Conservation (phyloP, 30 jellyfish, hydroid and myxozoan genomes). For the Hydra vulgaris region DNA sequence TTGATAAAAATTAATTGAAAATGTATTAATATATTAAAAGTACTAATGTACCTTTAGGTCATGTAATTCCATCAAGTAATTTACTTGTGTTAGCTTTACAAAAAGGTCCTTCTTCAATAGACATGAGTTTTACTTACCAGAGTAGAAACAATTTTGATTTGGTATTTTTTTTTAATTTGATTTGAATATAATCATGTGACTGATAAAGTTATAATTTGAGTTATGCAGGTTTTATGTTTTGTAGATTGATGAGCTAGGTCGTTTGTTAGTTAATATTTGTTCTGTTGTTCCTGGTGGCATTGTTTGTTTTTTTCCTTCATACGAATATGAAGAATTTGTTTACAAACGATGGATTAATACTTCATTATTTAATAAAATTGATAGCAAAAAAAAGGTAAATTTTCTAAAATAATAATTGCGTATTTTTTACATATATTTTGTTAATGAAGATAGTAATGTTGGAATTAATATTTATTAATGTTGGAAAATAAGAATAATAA, state of each 20-base stretch:
- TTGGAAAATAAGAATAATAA: no score
- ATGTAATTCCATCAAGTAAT: constrained; percentile 82
- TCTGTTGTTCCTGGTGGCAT: constrained; percentile 95
- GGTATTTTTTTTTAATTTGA: constrained; percentile 39
- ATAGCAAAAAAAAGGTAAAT: constrained; percentile 49
- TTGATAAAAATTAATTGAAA: not conserved
- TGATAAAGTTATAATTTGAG: not conserved
- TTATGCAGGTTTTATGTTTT: not conserved
- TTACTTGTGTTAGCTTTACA: constrained; percentile 48
- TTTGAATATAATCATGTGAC: not conserved
- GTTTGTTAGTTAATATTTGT: constrained; percentile 58
- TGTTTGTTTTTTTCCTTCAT: constrained; percentile 86
- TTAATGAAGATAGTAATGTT: no score
- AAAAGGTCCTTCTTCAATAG: constrained; percentile 88
- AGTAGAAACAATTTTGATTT: constrained; percentile 43
- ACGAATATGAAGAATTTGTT: constrained; percentile 79
- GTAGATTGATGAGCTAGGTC: constrained; percentile 90
- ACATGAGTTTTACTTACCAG: constrained; percentile 74
- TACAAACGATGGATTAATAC: constrained; percentile 45
- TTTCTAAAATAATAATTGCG: not conserved
- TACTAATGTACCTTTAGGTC: constrained; percentile 51
- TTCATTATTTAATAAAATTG: constrained; percentile 40
- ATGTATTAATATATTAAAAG: not conserved
- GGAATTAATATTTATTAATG: no score
- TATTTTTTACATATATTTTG: no score